Conservation (phyloP, 2,797 vertebrate genomes). For the Macropus fuliginosus region DNA sequence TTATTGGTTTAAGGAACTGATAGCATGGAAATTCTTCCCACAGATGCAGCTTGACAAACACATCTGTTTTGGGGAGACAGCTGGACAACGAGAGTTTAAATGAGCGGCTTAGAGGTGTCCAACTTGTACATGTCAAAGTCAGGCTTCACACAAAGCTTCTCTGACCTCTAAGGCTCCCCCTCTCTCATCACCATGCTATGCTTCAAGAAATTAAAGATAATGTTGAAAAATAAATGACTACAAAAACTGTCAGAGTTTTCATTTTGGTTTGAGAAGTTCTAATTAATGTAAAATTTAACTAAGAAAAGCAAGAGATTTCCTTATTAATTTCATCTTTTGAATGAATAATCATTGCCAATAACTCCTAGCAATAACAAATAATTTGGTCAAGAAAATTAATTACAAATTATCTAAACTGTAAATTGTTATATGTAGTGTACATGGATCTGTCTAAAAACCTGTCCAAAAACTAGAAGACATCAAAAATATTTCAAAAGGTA, state of each 20-base stretch:
- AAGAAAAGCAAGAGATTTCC: constrained; percentile 7
- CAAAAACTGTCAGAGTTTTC: neutral
- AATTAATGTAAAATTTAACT: neutral
- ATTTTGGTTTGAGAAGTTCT: neutral
- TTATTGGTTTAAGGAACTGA: neutral
- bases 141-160: neutral
- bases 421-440: neutral
- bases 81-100: neutral
- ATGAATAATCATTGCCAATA: neutral
- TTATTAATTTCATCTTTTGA: neutral
- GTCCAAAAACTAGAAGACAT: neutral
- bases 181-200: neutral
- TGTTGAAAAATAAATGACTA: neutral
- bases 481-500: neutral
- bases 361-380: neutral
- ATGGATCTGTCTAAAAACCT: neutral
- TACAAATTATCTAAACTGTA: neutral
- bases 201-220: neutral
- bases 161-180: neutral
- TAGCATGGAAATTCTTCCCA: neutral
- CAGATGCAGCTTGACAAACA: neutral
- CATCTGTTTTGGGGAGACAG: neutral
- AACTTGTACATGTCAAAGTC: neutral
- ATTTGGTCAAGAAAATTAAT: neutral
- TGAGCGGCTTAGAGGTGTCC: neutral